Conservation (phyloP, 1,140 invertebrate genomes). For the Microplitis mediator region DNA sequence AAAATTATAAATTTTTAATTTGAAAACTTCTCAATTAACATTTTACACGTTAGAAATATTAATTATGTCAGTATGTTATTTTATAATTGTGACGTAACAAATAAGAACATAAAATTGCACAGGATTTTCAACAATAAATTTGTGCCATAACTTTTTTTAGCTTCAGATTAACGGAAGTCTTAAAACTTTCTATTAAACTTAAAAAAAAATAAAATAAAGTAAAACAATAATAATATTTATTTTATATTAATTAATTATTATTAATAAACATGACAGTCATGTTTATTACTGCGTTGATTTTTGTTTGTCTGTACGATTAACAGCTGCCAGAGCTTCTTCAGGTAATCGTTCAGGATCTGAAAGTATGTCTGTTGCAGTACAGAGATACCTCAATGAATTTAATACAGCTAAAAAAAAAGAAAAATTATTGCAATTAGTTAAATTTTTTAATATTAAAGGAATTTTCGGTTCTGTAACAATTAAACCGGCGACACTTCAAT, state of each 20-base stretch:
- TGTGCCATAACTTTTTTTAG: neutral
- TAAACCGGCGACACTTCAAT: too few relatives aligned
- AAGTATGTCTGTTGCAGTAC: slow-evolving; percentile 91
- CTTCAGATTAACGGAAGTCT: too few relatives aligned
- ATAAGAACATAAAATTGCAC: slow-evolving; percentile 1
- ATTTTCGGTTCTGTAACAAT: too few relatives aligned
- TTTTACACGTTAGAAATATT: neutral
- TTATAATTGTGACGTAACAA: neutral
- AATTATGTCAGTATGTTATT: neutral
- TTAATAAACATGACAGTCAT: neutral
- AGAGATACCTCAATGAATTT: slow-evolving; percentile 87
- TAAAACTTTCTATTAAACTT: too few relatives aligned
- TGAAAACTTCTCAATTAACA: neutral
- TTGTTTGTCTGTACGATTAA: slow-evolving; percentile 52
- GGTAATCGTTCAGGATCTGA: slow-evolving; percentile 85
- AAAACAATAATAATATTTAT: neutral
- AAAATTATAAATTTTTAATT: too few relatives aligned
- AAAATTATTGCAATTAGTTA: slow-evolving; percentile 30
- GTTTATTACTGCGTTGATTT: slow-evolving; percentile 49
- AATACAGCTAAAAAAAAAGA: slow-evolving; percentile 79
- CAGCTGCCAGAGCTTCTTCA: slow-evolving; percentile 79
- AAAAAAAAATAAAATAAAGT: neutral
- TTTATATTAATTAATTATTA: neutral
- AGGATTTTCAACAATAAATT: neutral
- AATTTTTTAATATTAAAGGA: slow-evolving; percentile 1